Conservation (phyloP, 1,140 invertebrate species). For the Aricia agestis region DNA sequence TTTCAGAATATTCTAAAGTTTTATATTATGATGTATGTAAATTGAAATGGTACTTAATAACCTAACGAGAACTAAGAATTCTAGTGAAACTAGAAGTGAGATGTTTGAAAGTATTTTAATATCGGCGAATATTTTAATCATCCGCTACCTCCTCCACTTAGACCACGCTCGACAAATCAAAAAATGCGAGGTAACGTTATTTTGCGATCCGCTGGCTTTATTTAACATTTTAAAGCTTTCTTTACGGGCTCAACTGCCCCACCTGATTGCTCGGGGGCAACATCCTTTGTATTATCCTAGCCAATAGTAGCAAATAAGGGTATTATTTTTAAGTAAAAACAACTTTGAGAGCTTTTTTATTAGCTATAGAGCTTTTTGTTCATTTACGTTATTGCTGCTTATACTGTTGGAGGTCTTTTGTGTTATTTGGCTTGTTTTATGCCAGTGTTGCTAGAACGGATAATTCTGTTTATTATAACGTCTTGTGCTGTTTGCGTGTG, state of each 20-base stretch:
- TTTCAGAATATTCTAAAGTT: too few species aligned
- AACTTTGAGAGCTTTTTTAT: constrained; percentile 35
- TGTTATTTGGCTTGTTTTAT: not conserved
- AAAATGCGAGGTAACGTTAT: constrained; percentile 60
- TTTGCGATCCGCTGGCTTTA: constrained; percentile 61
- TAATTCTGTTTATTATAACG: too few species aligned
- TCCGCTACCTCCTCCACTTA: constrained; percentile 13
- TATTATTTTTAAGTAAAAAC: constrained; percentile 35
- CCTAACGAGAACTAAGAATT: too few species aligned
- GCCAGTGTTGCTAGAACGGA: too few species aligned
- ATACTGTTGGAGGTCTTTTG: constrained; percentile 24
- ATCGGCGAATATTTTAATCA: not conserved
- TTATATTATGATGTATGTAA: too few species aligned
- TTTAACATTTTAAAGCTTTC: constrained; percentile 68
- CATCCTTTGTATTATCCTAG: constrained; percentile 53
- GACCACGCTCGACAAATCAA: constrained; percentile 32
- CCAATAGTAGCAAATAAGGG: constrained; percentile 53
- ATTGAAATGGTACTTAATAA: too few species aligned
- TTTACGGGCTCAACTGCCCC: constrained; percentile 66
- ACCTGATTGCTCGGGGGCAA: constrained; percentile 67
- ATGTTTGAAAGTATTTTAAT: not conserved
- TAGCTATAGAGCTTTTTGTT: constrained; percentile 20
- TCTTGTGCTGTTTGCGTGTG: too few species aligned
- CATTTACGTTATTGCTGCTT: constrained; percentile 7
- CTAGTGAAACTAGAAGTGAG: too few species aligned